These are phyloP conservation scores for Aspiorhynchus laticeps DNA, from an alignment of 2,113 vertebrate species.

Conservation along the genomic window DNA sequence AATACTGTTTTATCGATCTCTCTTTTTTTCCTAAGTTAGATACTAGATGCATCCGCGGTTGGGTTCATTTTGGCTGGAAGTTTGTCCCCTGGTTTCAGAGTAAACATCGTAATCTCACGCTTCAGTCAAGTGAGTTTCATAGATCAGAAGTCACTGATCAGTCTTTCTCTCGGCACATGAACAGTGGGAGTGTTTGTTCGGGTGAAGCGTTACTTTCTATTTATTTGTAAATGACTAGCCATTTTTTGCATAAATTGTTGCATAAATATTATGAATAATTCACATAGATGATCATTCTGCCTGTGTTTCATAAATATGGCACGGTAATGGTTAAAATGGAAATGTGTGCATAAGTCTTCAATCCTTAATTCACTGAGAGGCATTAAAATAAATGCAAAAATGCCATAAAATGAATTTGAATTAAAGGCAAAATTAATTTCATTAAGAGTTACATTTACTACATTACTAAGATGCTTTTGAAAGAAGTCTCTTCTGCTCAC, in stretches of 20 bases:
- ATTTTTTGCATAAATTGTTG: slow-evolving; percentile 13
- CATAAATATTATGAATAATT: not conserved
- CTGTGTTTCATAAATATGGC: not conserved
- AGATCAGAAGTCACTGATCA: not conserved
- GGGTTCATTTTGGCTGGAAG: slow-evolving; percentile 25
- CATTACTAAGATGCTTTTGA: too few relatives aligned
- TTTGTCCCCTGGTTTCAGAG: slow-evolving; percentile 37
- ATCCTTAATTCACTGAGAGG: not conserved
- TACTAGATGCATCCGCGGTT: slow-evolving; percentile 24
- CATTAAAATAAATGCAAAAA: not conserved
- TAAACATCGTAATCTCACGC: slow-evolving; percentile 30
- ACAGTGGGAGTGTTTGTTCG: not conserved
- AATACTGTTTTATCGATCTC: not conserved
- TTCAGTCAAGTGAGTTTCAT: not conserved
- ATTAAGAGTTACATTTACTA: too few relatives aligned
- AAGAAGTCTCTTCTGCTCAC: too few relatives aligned
- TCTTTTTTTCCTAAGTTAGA: not conserved
- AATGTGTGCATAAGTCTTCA: not conserved
- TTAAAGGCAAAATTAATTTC: not conserved
- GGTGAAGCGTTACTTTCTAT: not conserved
- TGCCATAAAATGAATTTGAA: not conserved
- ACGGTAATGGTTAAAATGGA: not conserved
- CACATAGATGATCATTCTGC: not conserved
- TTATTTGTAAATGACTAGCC: not conserved
- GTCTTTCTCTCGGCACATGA: not conserved